Evolutionary conservation across 2,797 vertebrate species (phyloP).

Genomic region (Clamator glandarius): DNA sequence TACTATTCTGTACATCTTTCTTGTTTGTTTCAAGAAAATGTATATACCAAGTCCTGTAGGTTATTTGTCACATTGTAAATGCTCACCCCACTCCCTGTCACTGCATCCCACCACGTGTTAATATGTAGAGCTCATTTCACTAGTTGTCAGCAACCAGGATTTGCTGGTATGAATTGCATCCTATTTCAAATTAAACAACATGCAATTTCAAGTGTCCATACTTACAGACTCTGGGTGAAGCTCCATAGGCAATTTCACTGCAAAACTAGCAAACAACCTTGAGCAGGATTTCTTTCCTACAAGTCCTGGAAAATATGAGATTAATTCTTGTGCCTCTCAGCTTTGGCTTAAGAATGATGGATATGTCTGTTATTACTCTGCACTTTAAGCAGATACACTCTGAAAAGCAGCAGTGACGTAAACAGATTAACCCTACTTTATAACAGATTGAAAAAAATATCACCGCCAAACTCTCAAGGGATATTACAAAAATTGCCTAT

Average conservation of each 20-base stretch:
- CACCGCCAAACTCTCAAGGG: not conserved
- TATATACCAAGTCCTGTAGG: not conserved
- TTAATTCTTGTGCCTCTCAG: not conserved
- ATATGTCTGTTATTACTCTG: not conserved
- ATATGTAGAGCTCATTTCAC: not conserved
- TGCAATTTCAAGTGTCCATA: not conserved
- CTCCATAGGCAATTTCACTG: not conserved
- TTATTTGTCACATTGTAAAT: not conserved
- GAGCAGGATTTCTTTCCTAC: not conserved
- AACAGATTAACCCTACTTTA: conserved; percentile 31
- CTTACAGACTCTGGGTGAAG: not conserved
- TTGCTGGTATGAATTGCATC: not conserved
- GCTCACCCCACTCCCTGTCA: not conserved
- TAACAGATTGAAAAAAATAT: not conserved
- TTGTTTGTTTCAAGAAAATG: not conserved
- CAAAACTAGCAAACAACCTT: not conserved
- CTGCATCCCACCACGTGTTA: not conserved
- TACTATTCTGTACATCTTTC: not conserved
- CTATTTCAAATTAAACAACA: not conserved
- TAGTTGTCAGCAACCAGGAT: not conserved
- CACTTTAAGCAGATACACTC: not conserved
- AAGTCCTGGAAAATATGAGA: not conserved
- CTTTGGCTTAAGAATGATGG: conserved; percentile 26
- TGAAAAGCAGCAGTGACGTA: conserved; percentile 6
- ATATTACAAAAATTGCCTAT: not conserved